Percentiles rank a stretch among this genome's conserved stretches.
phyloP scores from a whole-genome alignment of 2,113 vertebrate genomes.

The Pardalotus punctatus region DNA sequence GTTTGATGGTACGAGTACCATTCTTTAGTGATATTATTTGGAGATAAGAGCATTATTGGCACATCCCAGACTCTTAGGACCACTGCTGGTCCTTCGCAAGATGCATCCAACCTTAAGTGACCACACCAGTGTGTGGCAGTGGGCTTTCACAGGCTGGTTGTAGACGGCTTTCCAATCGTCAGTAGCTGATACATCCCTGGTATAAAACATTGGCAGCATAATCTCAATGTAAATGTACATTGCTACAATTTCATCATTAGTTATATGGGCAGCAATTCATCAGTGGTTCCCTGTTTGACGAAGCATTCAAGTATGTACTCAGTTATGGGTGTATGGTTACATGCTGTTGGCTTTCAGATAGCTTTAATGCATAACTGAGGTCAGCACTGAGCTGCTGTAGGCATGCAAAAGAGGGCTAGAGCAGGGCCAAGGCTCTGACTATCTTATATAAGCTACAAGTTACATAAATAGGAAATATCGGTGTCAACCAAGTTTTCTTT shows the following conservation, averaged over 20 bases:
- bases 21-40: neutral
- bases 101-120: neutral
- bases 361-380: neutral
- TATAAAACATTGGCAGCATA: neutral
- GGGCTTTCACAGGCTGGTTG: neutral
- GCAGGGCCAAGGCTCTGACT: neutral
- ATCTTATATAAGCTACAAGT: neutral
- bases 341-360: neutral
- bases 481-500: neutral
- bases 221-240: neutral
- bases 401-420: neutral
- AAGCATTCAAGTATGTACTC: neutral
- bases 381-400: neutral
- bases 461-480: neutral
- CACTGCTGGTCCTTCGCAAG: neutral
- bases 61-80: neutral
- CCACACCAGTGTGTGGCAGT: neutral
- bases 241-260: neutral
- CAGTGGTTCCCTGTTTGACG: neutral
- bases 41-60: neutral
- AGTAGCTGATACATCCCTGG: neutral
- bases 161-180: neutral
- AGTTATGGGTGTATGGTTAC: neutral
- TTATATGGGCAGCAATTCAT: neutral
- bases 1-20: neutral